These are phyloP conservation scores for Bombylius discolor DNA, from an alignment of 2,888 invertebrate genomes.

Conservation along the genomic window DNA sequence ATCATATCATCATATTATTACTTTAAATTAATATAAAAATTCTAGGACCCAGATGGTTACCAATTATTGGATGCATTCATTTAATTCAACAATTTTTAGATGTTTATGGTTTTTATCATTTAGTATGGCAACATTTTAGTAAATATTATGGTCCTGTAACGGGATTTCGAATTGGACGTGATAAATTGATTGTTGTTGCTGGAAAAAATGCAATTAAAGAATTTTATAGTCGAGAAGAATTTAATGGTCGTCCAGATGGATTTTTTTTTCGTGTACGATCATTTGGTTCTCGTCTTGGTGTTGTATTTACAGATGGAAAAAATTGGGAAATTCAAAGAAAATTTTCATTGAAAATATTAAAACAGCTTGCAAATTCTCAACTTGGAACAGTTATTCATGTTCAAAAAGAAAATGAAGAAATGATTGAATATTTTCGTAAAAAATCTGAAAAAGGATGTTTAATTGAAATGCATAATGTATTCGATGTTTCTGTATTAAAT, in stretches of 20 bases:
- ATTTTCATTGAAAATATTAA: conserved; percentile 51
- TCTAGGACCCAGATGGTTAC: conserved; percentile 44
- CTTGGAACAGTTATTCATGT: conserved; percentile 46
- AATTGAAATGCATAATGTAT: conserved; percentile 40
- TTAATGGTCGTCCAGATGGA: conserved; percentile 57
- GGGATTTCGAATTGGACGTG: conserved; percentile 51
- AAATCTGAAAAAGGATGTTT: conserved; percentile 24
- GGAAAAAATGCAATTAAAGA: conserved; percentile 48
- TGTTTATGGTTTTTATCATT: conserved; percentile 39
- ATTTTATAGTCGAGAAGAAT: conserved; percentile 47
- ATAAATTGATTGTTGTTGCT: conserved; percentile 47
- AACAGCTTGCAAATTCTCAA: conserved; percentile 44
- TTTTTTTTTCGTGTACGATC: conserved; percentile 55
- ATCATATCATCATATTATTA: too few species aligned
- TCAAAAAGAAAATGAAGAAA: conserved; percentile 41
- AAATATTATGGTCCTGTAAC: conserved; percentile 49
- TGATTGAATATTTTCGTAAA: conserved; percentile 38
- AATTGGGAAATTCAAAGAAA: conserved; percentile 53
- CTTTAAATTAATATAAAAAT: not conserved
- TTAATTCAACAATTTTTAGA: conserved; percentile 29
- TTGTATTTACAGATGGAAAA: conserved; percentile 55
- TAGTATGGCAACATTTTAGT: conserved; percentile 46
- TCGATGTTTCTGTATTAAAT: conserved; percentile 53
- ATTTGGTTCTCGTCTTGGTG: conserved; percentile 51
- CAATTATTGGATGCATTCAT: conserved; percentile 41